Base-by-base conservation (phyloP, 2,797 vertebrate genomes). In the Hydrocynus forskahlii region DNA sequence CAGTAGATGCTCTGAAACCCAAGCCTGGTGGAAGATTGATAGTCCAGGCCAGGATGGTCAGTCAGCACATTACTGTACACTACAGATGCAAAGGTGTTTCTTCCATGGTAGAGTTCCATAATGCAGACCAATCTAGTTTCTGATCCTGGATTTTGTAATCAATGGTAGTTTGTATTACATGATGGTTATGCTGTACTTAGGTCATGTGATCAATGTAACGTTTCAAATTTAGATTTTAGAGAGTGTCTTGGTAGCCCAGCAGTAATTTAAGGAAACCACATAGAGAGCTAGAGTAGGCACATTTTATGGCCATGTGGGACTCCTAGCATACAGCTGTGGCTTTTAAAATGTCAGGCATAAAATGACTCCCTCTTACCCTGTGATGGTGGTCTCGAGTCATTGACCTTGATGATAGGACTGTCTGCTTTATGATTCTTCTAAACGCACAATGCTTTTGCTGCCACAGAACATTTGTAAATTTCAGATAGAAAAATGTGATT, bases 391-490 rank as follows among this genome's bases (percentile, higher is more conserved):
- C 38, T 83, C 55, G 54, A 85, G 76, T 81, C 79, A 79, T 80
- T 83, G 86, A 83, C 83, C 86, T 85, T 73, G 50, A 67, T 29
- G 66, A 74, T 78, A 79, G 55, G 55, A 25, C 70, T 62, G 38
- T 81, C 76, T 79, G 78, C 68, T 83, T 85, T 83, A 79, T 82
- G 79, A 54, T 79, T 76, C 76, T 75, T 69, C 75, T 48, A 43
- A 54, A 83, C 38, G 68, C n/a, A 81, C 74, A 76, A 40, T 76
- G 59, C 38, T 40, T 78, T 60, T 78, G 71, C 76, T 77, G 43
- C 50, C 54, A 75, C 75, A 62, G 80, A 68, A 82, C 40, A 59
- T 21, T 70, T 75, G 57, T 38, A 38, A 66, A 40, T 77, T 64
- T 62, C 64, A 55, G 62, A 72, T 29, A 55, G 38, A 76, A 63